phyloP scores from a whole-genome alignment of 2,888 invertebrate genomes.

The Watsonalla cultraria region DNA sequence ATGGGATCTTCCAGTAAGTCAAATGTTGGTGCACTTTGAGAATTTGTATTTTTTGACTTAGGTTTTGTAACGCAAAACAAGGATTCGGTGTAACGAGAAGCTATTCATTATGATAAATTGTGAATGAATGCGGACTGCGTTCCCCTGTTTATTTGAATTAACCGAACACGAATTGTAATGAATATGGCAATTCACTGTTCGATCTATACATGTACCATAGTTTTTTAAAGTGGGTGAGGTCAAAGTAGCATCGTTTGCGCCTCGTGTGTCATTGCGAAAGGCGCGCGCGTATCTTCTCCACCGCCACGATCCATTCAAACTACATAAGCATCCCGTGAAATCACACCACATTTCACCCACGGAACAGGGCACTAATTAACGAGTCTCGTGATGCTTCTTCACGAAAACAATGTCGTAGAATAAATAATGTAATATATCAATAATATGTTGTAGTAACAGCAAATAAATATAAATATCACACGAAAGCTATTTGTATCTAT shows the following conservation, averaged over 20 bases:
- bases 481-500: constrained; percentile 16
- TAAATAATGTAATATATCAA: not conserved
- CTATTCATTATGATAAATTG: too few species aligned
- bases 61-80: too few species aligned
- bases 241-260: constrained; percentile 60
- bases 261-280: constrained; percentile 50
- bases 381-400: constrained; percentile 19
- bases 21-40: too few species aligned
- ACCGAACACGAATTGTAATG: not conserved
- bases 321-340: constrained; percentile 19
- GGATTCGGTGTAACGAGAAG: too few species aligned
- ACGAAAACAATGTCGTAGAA: constrained; percentile 15
- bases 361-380: constrained; percentile 20
- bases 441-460: constrained; percentile 4
- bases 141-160: not conserved
- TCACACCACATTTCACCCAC: constrained; percentile 17
- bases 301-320: constrained; percentile 26
- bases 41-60: too few species aligned
- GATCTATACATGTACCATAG: constrained; percentile 14
- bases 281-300: constrained; percentile 19
- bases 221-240: constrained; percentile 43
- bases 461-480: constrained; percentile 12
- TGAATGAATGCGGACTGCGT: too few species aligned
- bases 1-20: too few species aligned
- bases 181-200: constrained; percentile 2